These are phyloP conservation scores for Acropora tenuis DNA, from an alignment of 64 coral and sea anemone species.

Conservation along the genomic window DNA sequence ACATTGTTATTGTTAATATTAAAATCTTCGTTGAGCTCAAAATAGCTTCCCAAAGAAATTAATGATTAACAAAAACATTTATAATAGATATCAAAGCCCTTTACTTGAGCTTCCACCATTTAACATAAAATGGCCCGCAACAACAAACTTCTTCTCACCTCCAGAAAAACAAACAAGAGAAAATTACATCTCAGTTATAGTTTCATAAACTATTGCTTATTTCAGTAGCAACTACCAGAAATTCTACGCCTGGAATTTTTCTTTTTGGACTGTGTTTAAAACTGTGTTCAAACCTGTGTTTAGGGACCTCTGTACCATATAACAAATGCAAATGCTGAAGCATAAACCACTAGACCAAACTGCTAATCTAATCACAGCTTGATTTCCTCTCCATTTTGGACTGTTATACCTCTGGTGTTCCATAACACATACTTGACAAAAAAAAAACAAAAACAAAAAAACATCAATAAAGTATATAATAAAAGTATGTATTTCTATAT, in stretches of 20 bases:
- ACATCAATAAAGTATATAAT: background rate
- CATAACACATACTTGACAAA: background rate
- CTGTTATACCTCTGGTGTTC: background rate
- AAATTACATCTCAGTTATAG: background rate
- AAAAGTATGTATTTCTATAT: no score
- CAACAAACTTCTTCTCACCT: background rate
- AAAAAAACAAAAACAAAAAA: background rate
- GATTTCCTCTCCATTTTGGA: background rate
- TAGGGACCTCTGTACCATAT: background rate
- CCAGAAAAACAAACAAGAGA: background rate
- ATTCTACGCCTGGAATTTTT: background rate
- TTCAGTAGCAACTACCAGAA: background rate
- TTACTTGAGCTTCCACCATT: background rate
- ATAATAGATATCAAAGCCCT: background rate
- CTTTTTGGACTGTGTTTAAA: background rate
- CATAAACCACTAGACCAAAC: background rate
- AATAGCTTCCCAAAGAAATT: background rate
- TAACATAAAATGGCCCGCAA: background rate
- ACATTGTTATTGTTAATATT: background rate
- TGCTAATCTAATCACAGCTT: background rate
- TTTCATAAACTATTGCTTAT: background rate
- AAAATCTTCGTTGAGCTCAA: background rate
- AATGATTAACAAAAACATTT: background rate
- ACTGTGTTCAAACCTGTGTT: no score
- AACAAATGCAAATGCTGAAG: background rate